A percentile compares a stretch with the other conserved stretches of the same genome.
Conservation (phyloP, 2,888 invertebrate genomes). For the Sarcophaga rosellei region DNA sequence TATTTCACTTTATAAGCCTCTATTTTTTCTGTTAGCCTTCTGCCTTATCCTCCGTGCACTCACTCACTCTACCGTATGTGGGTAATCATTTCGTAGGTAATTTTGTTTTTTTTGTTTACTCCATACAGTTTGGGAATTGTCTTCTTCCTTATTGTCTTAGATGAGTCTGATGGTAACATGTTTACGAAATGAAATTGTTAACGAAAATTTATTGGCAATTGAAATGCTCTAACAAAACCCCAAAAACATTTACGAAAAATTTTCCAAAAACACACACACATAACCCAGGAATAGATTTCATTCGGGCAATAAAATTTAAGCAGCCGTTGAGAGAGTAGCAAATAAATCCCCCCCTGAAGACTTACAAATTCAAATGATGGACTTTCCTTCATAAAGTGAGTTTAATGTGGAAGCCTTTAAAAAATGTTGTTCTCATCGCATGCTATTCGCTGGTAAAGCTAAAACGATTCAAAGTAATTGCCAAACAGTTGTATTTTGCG, state of each 20-base stretch:
- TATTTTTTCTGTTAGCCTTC: slow-evolving; percentile 12
- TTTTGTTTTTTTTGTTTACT: not conserved
- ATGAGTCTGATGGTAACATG: slow-evolving; percentile 26
- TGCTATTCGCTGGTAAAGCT: too few species aligned
- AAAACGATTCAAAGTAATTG: too few species aligned
- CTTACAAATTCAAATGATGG: too few species aligned
- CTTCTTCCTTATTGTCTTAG: slow-evolving; percentile 64
- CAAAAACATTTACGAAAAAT: slow-evolving; percentile 53
- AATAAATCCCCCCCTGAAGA: too few species aligned
- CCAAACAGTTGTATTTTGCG: too few species aligned
- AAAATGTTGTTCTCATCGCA: too few species aligned
- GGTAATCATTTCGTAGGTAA: slow-evolving; percentile 33
- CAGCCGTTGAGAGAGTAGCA: too few species aligned
- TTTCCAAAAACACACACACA: not conserved
- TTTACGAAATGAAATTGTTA: slow-evolving; percentile 68
- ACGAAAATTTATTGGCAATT: slow-evolving; percentile 69
- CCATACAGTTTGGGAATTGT: slow-evolving; percentile 31
- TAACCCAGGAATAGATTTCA: too few species aligned
- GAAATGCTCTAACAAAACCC: slow-evolving; percentile 64
- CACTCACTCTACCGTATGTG: slow-evolving; percentile 10
- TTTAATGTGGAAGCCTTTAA: too few species aligned
- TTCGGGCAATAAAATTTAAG: too few species aligned
- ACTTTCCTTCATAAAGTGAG: too few species aligned
- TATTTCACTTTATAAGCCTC: slow-evolving; percentile 28
- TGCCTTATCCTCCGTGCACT: not conserved